Evolutionary conservation across 2,888 invertebrate genomes (phyloP), one percentile per base, ranked within the genome.

Genomic region (Apotomis turbidana): DNA sequence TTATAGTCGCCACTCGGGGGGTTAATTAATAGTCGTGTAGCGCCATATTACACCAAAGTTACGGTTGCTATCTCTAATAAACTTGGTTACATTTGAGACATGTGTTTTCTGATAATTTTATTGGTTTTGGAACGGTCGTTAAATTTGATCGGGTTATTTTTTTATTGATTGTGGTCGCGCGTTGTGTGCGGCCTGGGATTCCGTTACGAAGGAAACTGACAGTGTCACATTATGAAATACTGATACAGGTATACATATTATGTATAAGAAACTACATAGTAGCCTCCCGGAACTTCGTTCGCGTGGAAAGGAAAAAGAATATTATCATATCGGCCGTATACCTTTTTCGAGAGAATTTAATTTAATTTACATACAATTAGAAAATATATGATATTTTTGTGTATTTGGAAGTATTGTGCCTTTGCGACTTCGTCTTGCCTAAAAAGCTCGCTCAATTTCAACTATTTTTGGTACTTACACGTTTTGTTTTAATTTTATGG

Each of bases 21-120:
- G 81, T 78, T 90, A 92, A 92, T 92, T 92, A 91, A 92, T 91
- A 88, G 79, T 81, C 85, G 75, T 85, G 86, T 86, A 81, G 64
- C 81, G 76, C 80, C 86, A 85, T 90, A 85, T 87, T 87, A 88
- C 87, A 87, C 78, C 75, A 77, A 84, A 91, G 79, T 89, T 90
- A 91, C 85, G 85, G 79, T 78, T 79, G 60, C 46, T 73, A 55
- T 68, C 74, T 76, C 77, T 83, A 84, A 89, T 90, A 91, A 90
- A 91, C 85, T 83, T 81, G 76, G 77, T 74, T 81, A 83, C 85
- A 87, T 83, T 82, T 78, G 75, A 76, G 83, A 90, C 91, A 90
- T 85, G 84, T 91, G 90, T 91, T 90, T 81, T 79, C 74, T 79
- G 84, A 83, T 87, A 84, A 87, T 89, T 85, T 88, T 87, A 87